Evolutionary conservation across 53 echinoderm and acorn worm genomes (phyloP).

Genomic region (Stichopus horrens): DNA sequence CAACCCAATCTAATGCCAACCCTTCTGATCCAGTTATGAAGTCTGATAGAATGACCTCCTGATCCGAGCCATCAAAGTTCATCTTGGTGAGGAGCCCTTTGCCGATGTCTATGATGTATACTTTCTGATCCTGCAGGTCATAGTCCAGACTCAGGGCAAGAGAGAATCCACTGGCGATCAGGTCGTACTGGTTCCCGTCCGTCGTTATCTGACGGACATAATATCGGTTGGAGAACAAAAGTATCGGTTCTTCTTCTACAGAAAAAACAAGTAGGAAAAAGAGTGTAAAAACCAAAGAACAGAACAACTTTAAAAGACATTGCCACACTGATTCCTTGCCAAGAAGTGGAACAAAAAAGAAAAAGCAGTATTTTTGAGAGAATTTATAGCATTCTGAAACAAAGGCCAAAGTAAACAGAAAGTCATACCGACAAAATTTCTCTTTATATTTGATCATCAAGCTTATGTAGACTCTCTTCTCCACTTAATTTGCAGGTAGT

Average conservation of each 20-base stretch:
- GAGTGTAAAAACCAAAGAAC: too few relatives aligned
- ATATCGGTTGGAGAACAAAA: constrained; percentile 89
- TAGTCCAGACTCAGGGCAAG: constrained; percentile 67
- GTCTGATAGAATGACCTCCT: constrained; percentile 63
- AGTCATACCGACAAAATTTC: too few relatives aligned
- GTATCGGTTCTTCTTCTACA: constrained; percentile 65
- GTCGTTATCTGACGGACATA: constrained; percentile 75
- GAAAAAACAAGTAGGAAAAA: not conserved
- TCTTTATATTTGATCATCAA: too few relatives aligned
- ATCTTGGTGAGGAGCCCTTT: constrained; percentile 51
- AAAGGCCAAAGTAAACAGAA: too few relatives aligned
- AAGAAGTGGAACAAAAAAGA: too few relatives aligned
- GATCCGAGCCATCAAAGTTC: constrained; percentile 65
- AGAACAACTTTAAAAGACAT: too few relatives aligned
- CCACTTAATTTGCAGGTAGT: too few relatives aligned
- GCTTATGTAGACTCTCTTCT: too few relatives aligned
- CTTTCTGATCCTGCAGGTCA: constrained; percentile 61
- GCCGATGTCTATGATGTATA: constrained; percentile 66
- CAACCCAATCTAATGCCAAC: constrained; percentile 90
- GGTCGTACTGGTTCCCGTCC: constrained; percentile 66
- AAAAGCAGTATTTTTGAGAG: too few relatives aligned
- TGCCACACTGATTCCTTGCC: too few relatives aligned
- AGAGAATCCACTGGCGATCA: constrained; percentile 65
- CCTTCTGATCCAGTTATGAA: constrained; percentile 70
- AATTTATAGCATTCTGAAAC: too few relatives aligned